Evolutionary conservation across 2,113 vertebrate species (phyloP).

Genomic region (Ifrita kowaldi): DNA sequence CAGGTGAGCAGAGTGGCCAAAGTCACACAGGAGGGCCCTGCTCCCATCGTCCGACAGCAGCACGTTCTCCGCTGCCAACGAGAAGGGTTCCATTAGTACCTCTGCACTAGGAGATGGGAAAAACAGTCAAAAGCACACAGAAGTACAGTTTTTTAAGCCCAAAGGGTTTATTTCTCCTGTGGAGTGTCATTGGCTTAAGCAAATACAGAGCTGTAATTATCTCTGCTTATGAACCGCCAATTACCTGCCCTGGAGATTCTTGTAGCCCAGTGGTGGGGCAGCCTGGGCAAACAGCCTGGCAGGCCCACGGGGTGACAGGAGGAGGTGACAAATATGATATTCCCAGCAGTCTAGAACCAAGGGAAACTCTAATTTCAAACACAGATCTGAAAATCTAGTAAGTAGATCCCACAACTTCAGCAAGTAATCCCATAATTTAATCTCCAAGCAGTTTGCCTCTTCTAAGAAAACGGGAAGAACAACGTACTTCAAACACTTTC

Average conservation of each 20-base stretch:
- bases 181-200: not conserved
- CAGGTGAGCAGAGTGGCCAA: slow-evolving; percentile 88
- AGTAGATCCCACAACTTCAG: not conserved
- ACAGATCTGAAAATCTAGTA: not conserved
- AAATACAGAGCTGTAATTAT: not conserved
- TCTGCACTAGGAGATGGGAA: not conserved
- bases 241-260: not conserved
- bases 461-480: not conserved
- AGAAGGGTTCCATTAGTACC: not conserved
- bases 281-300: not conserved
- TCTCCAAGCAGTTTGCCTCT: not conserved
- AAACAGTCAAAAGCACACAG: not conserved
- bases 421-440: not conserved
- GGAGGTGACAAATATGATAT: not conserved
- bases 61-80: slow-evolving; percentile 88
- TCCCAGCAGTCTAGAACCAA: not conserved
- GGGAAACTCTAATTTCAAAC: not conserved
- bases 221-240: not conserved
- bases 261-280: not conserved
- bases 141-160: not conserved
- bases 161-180: not conserved
- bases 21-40: slow-evolving; percentile 89
- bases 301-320: not conserved
- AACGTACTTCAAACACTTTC: not conserved
- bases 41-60: slow-evolving; percentile 86